Evolutionary conservation across 2,888 invertebrate genomes (phyloP).

Genomic region (Anticlea derivata): DNA sequence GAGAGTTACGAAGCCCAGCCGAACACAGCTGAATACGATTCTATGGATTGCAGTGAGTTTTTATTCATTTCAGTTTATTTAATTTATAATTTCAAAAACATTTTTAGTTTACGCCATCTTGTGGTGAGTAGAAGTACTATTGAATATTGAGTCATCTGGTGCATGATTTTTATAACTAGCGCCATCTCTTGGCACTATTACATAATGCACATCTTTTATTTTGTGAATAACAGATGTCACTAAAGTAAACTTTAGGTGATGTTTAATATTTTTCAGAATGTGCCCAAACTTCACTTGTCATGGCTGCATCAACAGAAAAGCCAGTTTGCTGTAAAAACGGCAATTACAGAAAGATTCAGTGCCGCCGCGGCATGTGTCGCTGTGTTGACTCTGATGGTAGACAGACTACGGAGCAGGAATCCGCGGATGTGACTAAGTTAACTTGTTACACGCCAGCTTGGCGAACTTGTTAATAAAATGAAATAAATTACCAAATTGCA

Average conservation of each 20-base stretch:
- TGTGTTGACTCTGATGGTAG: constrained; percentile 86
- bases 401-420: constrained; percentile 69
- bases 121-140: constrained; percentile 15
- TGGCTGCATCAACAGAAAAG: constrained; percentile 66
- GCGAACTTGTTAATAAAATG: constrained; percentile 55
- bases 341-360: constrained; percentile 85
- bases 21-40: constrained; percentile 57
- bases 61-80: neutral
- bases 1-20: constrained; percentile 72
- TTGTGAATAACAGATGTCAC: no score
- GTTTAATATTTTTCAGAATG: constrained; percentile 84
- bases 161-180: neutral
- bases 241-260: no score
- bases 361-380: constrained; percentile 84
- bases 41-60: constrained; percentile 86
- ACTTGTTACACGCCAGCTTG: constrained; percentile 55
- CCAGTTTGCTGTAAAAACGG: constrained; percentile 86
- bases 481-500: no score
- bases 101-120: neutral
- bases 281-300: constrained; percentile 77
- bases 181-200: neutral
- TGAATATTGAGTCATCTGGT: constrained; percentile 4
- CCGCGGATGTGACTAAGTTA: constrained; percentile 53
- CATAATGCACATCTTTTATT: no score
- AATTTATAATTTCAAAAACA: no score